These are phyloP conservation scores for Philantomba maxwellii DNA, from an alignment of 2,113 vertebrate species.

Conservation along the genomic window DNA sequence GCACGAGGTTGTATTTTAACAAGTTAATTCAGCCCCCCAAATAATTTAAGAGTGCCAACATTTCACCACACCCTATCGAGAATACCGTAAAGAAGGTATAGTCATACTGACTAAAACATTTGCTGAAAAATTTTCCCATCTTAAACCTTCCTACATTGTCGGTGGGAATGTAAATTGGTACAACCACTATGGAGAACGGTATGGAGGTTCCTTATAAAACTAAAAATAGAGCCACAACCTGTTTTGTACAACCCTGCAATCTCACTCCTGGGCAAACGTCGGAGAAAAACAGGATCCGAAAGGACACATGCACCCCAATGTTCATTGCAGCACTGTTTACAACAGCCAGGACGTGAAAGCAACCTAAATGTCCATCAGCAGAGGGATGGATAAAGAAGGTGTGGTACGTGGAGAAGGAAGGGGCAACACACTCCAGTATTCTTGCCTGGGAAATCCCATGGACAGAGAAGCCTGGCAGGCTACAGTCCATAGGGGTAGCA, in stretches of 20 bases:
- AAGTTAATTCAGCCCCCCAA: not conserved
- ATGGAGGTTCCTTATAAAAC: not conserved
- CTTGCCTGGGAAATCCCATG: not conserved
- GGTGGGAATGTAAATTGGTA: not conserved
- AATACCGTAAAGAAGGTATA: not conserved
- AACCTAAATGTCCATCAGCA: not conserved
- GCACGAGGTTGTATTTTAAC: not conserved
- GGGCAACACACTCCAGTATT: not conserved
- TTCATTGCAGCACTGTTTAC: not conserved
- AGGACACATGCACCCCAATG: not conserved
- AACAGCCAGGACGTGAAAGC: not conserved
- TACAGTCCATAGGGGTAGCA: not conserved
- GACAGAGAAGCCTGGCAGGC: not conserved
- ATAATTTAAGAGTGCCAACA: not conserved
- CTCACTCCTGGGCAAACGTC: not conserved
- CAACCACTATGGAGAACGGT: not conserved
- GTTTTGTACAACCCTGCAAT: not conserved
- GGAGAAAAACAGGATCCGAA: rapidly evolving
- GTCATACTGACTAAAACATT: not conserved
- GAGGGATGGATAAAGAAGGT: not conserved
- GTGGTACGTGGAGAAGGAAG: not conserved
- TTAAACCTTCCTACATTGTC: not conserved
- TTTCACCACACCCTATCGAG: not conserved
- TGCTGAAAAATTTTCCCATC: not conserved
- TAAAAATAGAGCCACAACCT: not conserved